phyloP scores from a whole-genome alignment of 2,113 vertebrate species.

The Anas platyrhynchos region DNA sequence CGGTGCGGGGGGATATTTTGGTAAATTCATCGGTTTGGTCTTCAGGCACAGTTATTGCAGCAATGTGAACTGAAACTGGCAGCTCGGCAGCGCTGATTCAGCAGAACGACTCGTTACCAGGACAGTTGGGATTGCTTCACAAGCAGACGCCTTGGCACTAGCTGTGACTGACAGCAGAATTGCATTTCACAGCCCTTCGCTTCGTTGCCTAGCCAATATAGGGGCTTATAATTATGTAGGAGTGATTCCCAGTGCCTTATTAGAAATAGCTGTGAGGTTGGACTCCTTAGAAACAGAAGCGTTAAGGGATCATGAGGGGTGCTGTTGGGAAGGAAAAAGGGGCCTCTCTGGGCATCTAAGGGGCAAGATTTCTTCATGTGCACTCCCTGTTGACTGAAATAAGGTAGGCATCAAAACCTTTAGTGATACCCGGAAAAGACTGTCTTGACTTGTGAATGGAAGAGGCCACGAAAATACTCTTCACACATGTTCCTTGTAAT shows the following conservation, averaged over 20 bases:
- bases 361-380: background rate
- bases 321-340: background rate
- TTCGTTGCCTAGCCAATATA: background rate
- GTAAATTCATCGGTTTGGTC: constrained; percentile 13
- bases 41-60: constrained; percentile 1
- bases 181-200: background rate
- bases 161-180: background rate
- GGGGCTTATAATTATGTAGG: background rate
- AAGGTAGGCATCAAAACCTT: background rate
- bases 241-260: background rate
- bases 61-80: background rate
- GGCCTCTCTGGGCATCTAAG: background rate
- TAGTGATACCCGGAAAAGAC: background rate
- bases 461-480: background rate
- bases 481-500: background rate
- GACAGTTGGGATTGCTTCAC: background rate
- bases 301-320: background rate
- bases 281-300: background rate
- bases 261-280: background rate
- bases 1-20: background rate
- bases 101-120: constrained; percentile 9
- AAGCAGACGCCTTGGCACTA: background rate
- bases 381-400: background rate
- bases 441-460: background rate
- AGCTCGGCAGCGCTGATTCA: background rate